A percentile compares a stretch with the other conserved stretches of the same genome.
Evolutionary conservation across 2,888 invertebrate genomes (phyloP).

Genomic region (Tiliacea citrago): DNA sequence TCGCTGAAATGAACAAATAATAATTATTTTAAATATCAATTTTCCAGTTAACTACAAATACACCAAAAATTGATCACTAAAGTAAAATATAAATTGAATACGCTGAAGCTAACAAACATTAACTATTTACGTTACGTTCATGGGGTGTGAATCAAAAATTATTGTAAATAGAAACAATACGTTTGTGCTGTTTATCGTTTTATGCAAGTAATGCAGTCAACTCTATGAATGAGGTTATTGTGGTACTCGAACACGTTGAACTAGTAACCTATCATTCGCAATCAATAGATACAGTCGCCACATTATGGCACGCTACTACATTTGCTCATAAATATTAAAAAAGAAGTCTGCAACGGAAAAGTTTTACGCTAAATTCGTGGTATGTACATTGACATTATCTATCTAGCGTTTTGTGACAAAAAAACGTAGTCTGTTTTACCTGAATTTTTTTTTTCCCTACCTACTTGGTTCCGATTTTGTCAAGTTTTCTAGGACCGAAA

Average conservation of each 20-base stretch:
- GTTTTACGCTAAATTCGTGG: not conserved
- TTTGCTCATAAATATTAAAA: constrained; percentile 15
- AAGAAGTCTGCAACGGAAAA: not conserved
- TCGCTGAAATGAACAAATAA: constrained; percentile 37
- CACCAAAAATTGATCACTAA: constrained; percentile 42
- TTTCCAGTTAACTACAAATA: constrained; percentile 39
- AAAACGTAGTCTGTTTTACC: too few relatives aligned
- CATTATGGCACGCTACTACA: constrained; percentile 15
- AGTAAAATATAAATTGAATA: constrained; percentile 35
- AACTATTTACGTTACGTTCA: constrained; percentile 12
- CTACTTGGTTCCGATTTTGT: too few relatives aligned
- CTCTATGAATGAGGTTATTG: constrained; percentile 40
- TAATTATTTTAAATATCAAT: constrained; percentile 36
- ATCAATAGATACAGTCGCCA: constrained; percentile 49
- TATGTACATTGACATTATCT: constrained; percentile 31
- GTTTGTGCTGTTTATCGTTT: constrained; percentile 4
- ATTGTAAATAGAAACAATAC: constrained; percentile 1
- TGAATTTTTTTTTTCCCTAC: too few relatives aligned
- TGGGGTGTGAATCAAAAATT: constrained; percentile 30
- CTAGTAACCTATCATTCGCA: constrained; percentile 48
- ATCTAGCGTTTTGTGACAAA: constrained; percentile 5
- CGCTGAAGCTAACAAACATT: constrained; percentile 22
- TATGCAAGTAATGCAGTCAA: constrained; percentile 19
- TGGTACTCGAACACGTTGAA: constrained; percentile 34
- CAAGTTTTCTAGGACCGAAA: not conserved